phyloP scores from a whole-genome alignment of 2,113 vertebrate species.

The Strix uralensis region DNA sequence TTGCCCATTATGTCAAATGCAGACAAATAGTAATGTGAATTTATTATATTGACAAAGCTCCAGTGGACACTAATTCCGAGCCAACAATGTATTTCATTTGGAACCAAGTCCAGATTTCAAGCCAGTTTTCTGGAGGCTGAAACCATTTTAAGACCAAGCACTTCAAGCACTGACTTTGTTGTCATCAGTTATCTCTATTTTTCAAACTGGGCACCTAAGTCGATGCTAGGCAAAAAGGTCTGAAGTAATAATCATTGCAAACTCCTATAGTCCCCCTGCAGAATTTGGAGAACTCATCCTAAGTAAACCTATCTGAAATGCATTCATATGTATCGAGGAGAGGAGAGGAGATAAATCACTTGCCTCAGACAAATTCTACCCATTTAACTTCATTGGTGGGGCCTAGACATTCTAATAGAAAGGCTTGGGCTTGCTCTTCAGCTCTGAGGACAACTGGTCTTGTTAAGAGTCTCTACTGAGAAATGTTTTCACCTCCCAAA shows the following conservation, averaged over 20 bases:
- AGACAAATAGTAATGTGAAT: background rate
- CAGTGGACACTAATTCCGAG: background rate
- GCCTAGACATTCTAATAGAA: background rate
- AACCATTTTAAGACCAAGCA: background rate
- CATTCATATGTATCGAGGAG: background rate
- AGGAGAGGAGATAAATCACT: fast-evolving
- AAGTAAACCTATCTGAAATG: background rate
- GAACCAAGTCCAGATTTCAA: background rate
- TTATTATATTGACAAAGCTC: background rate
- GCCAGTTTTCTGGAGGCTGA: background rate
- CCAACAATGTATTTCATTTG: background rate
- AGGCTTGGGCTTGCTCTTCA: background rate
- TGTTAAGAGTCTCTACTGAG: background rate
- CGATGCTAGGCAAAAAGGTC: background rate
- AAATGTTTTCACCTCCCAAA: background rate
- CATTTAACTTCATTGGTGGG: background rate
- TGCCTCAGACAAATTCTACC: background rate
- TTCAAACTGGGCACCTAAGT: background rate
- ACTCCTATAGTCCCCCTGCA: background rate
- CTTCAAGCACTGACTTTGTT: background rate
- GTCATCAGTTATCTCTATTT: background rate
- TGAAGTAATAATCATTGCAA: background rate
- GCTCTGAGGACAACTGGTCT: background rate
- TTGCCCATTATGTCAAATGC: background rate
- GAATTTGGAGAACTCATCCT: background rate